Evolutionary conservation across 2,113 vertebrate genomes (phyloP), one percentile per base, ranked within the genome.

Genomic region (Hippocampus abdominalis): DNA sequence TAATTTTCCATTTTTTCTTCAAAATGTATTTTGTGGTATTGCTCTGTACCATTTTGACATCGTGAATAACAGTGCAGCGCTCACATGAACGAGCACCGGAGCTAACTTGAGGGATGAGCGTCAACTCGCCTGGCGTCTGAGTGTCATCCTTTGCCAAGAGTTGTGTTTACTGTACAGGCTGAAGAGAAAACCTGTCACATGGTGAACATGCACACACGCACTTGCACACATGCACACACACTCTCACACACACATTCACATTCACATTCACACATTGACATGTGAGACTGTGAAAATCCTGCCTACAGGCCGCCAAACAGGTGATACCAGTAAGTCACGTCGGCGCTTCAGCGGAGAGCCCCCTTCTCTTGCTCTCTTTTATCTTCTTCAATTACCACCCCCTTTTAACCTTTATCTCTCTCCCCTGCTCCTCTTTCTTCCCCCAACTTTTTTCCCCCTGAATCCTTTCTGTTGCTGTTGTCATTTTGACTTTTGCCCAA

Each of bases 281-380:
- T 80, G 69, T 77, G 84, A 91, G 80, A 79, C 75, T 67, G 68
- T 75, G 29, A 77, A 84, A 78, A 76, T 44, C 69, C 72, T 76
- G 84, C 87, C 87, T 85, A 78, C 82, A 82, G 86, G 88, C 77
- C 64, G 54, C 53, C 71, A 82, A 57, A 60, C 87, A 81, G 83
- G 76, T 86, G 84, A 86, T 80, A 77, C 62, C 25, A 56, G 57
- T 68, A 76, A 68, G 78, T 87, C 71, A 82, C 80, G 77, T 81
- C 81, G 80, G 64, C 53, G 66, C 74, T 64, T 76, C 75, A 27
- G 53, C 69, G 77, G 67, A 53, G 69, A 36, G 46, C 69, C 49
- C 57, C 79, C 71, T 77, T 69, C 70, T 73, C 60, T 56, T 29
- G 51, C 74, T 71, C 69, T 56, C 32, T 56, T 57, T 56, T 72